Conservation (phyloP, 2,113 vertebrate genomes). For the Ranitomeya variabilis region DNA sequence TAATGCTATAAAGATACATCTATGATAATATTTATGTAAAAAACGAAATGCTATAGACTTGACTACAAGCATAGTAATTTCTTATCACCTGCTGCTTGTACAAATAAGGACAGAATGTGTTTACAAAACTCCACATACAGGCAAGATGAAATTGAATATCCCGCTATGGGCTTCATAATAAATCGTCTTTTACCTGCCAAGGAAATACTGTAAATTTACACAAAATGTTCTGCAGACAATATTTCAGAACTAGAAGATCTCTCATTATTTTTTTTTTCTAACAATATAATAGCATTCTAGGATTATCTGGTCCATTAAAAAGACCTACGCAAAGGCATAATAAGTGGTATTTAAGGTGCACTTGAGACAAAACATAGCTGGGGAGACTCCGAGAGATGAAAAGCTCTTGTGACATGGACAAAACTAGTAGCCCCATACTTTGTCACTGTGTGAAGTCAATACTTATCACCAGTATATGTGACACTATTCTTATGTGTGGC, state of each 20-base stretch:
- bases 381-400: slow-evolving; percentile 17
- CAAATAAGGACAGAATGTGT: background rate
- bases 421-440: slow-evolving; percentile 60
- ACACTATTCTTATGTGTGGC: slow-evolving; percentile 1
- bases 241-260: background rate
- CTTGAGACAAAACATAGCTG: slow-evolving; percentile 20
- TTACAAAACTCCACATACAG: slow-evolving; percentile 5
- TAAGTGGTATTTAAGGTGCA: slow-evolving; percentile 31
- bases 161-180: background rate
- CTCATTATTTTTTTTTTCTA: background rate
- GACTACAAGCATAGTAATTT: background rate
- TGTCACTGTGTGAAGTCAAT: slow-evolving; percentile 68
- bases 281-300: background rate
- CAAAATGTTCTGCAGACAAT: slow-evolving; percentile 4
- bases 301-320: slow-evolving; percentile 4
- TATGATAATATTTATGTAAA: no score
- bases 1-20: no score
- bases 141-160: background rate
- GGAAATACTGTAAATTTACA: background rate
- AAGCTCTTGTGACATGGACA: slow-evolving; percentile 67
- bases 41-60: background rate
- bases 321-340: slow-evolving; percentile 16
- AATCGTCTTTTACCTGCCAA: slow-evolving; percentile 14
- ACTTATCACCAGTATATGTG: slow-evolving; percentile 31
- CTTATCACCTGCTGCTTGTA: background rate